Base-by-base conservation (phyloP, 2,888 invertebrate genomes). In the Diaphora mendica region DNA sequence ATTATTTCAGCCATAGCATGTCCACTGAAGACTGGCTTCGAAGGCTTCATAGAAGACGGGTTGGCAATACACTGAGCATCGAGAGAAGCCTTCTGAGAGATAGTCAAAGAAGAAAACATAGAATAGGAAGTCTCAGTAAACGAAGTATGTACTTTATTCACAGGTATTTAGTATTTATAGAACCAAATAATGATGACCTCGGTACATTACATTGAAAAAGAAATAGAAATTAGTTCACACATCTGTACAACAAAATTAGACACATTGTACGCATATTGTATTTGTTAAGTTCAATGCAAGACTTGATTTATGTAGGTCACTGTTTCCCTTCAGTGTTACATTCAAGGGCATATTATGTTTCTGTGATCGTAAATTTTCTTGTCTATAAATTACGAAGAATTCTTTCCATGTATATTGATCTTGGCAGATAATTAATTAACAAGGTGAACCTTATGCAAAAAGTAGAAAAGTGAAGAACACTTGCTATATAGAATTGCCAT, bases 241-340 rank as follows among this genome's bases (percentile, higher is more conserved):
- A 70, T 39, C 70, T 62, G 62, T 70, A 62, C 62, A 62, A 70
- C 70, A 62, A 62, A 70, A 70, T 68, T 35, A 35, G 68, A 68
- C 33, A 59, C 59, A 64, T 64, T 48, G 39, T 51, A 48, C 65
- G 55, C 33, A 64, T 64, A 42, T 70, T 70, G 72, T 71, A 65
- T 70, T 73, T 55, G 66, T 71, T 74, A 68, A 64, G 51, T 74
- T 68, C 68, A 71, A 71, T 68, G 68, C 48, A 64, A 68, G 55
- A 44, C 48, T 75, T 64, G 71, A 75, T 39, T 48, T 77, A 83
- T 81, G 66, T 83, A 81, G 83, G 82, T 77, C 82, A 82, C 73
- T 65, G 42, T 55, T 76, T 77, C 77, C 72, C 78, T 83, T 64
- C 48, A 68, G 65, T 69, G 55, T 73, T 65, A 39, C 26, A 39